Conservation (phyloP, 2,113 vertebrate species). For the Clinocottus analis region DNA sequence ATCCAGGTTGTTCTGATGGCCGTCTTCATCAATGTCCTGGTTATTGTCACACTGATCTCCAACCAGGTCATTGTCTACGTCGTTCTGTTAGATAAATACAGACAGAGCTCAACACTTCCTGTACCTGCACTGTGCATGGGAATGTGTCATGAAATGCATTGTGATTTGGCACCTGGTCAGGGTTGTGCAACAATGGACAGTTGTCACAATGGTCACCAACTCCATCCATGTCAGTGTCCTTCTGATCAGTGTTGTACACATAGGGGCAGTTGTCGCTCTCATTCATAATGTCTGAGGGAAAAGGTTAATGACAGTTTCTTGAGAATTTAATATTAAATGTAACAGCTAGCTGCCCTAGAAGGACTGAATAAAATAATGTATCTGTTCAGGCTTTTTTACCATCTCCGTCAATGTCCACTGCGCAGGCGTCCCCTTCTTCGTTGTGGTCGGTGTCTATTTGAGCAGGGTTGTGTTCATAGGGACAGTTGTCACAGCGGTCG, state of each 20-base stretch:
- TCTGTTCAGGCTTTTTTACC: slow-evolving; percentile 80
- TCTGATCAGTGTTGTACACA: slow-evolving; percentile 95
- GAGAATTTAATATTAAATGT: not conserved
- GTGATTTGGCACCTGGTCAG: slow-evolving; percentile 83
- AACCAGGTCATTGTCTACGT: slow-evolving; percentile 94
- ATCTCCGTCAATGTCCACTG: slow-evolving; percentile 96
- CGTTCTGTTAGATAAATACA: slow-evolving; percentile 80
- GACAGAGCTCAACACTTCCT: slow-evolving; percentile 6
- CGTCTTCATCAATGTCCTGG: slow-evolving; percentile 96
- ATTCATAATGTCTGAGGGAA: slow-evolving; percentile 89
- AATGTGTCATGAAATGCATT: not conserved
- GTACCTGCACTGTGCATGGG: too few relatives aligned
- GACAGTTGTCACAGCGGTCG: slow-evolving; percentile 97
- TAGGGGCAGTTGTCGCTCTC: slow-evolving; percentile 96
- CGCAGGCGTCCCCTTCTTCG: slow-evolving; percentile 94
- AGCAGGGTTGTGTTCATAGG: slow-evolving; percentile 94
- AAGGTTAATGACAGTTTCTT: not conserved
- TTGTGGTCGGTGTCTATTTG: slow-evolving; percentile 97
- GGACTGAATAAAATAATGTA: not conserved
- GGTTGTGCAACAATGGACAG: slow-evolving; percentile 94
- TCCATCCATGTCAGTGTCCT: slow-evolving; percentile 93
- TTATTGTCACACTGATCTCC: slow-evolving; percentile 97
- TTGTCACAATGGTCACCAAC: slow-evolving; percentile 99
- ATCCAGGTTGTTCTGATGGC: slow-evolving; percentile 98
- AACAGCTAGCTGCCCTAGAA: not conserved